Conservation (phyloP, 1,140 invertebrate species). For the Gonioctena quinquepunctata region DNA sequence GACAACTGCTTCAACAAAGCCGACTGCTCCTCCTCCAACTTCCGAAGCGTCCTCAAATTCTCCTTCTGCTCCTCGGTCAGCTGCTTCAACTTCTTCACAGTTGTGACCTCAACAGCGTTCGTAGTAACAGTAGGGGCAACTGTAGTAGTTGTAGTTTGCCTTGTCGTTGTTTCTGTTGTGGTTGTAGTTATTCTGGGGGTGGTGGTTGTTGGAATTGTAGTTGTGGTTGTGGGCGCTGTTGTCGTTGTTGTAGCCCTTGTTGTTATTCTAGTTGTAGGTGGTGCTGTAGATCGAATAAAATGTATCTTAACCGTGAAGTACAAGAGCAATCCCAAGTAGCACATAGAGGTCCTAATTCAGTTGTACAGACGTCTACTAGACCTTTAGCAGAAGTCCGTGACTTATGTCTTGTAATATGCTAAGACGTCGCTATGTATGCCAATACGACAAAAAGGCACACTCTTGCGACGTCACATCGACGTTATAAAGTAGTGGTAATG, state of each 20-base stretch:
- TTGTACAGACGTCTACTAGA: too few species aligned
- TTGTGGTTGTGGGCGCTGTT: slow-evolving; percentile 22
- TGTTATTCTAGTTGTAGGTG: slow-evolving; percentile 25
- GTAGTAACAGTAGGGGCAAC: slow-evolving; percentile 3
- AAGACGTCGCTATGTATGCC: too few species aligned
- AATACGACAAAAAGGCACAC: too few species aligned
- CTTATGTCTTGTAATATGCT: too few species aligned
- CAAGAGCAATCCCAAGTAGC: too few species aligned
- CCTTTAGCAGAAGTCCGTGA: too few species aligned
- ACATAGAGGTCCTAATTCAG: too few species aligned
- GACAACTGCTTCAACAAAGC: slow-evolving; percentile 49
- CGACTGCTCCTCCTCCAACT: slow-evolving; percentile 50
- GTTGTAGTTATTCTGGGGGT: slow-evolving; percentile 16
- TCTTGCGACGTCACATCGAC: too few species aligned
- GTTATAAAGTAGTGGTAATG: too few species aligned
- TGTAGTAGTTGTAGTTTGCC: slow-evolving; percentile 11
- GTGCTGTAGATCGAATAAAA: too few species aligned
- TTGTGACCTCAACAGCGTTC: slow-evolving; percentile 17
- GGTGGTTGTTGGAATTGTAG: slow-evolving; percentile 5
- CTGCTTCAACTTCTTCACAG: slow-evolving; percentile 30
- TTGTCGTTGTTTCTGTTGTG: slow-evolving; percentile 16
- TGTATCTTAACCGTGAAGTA: too few species aligned
- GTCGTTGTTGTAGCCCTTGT: slow-evolving; percentile 24
- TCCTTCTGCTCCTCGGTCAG: slow-evolving; percentile 49
- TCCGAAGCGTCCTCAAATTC: slow-evolving; percentile 46